phyloP scores from a whole-genome alignment of 2,888 invertebrate species.

The Drosophila niveifrons region DNA sequence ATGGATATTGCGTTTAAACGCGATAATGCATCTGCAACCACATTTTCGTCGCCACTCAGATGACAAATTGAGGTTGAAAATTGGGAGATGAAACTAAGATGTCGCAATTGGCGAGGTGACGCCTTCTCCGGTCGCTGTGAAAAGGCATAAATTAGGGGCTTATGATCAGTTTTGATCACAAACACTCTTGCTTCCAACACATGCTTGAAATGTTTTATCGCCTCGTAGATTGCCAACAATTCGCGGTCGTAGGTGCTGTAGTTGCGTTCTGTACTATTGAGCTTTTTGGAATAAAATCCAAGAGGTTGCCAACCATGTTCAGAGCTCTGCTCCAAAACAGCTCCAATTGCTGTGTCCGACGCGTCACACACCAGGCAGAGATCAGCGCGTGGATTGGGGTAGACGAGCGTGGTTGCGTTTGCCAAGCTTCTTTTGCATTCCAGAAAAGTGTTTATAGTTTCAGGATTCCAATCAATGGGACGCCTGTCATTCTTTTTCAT shows the following conservation, averaged over 20 bases:
- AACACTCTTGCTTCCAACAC: slow-evolving; percentile 8
- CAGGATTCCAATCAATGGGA: neutral
- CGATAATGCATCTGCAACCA: slow-evolving; percentile 7
- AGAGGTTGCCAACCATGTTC: neutral
- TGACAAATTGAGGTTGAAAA: slow-evolving; percentile 6
- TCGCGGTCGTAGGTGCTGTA: slow-evolving; percentile 18
- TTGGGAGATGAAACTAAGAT: slow-evolving; percentile 5
- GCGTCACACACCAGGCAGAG: neutral
- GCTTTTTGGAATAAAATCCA: slow-evolving; percentile 7
- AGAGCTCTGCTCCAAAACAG: neutral
- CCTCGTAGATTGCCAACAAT: slow-evolving; percentile 14
- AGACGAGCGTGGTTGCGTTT: neutral
- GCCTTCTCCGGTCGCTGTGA: slow-evolving; percentile 5
- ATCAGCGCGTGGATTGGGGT: neutral
- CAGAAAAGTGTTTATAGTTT: neutral
- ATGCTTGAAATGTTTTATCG: slow-evolving; percentile 17
- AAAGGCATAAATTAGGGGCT: slow-evolving; percentile 14
- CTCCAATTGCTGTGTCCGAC: neutral
- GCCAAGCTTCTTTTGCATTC: neutral
- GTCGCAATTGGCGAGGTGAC: slow-evolving; percentile 5
- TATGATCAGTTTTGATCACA: slow-evolving; percentile 12
- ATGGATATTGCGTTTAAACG: slow-evolving; percentile 1
- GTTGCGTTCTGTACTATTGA: neutral
- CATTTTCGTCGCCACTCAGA: neutral
- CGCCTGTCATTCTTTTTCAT: slow-evolving; percentile 8